Evolutionary conservation across 2,888 invertebrate genomes (phyloP).

Genomic region (Xylota segnis): DNA sequence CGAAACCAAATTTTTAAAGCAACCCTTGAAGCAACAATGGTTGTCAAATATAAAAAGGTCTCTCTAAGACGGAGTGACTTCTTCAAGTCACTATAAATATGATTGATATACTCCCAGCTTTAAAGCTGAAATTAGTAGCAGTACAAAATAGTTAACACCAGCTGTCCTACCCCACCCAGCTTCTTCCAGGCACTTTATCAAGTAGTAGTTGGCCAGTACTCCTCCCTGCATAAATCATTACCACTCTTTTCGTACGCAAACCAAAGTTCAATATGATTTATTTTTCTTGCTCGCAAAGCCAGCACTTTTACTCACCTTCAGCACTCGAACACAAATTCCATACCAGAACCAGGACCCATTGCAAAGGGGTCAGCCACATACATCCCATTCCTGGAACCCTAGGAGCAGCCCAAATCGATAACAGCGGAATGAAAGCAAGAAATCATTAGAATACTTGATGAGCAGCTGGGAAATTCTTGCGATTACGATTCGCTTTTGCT

Average conservation of each 20-base stretch:
- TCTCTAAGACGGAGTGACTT: too few relatives aligned
- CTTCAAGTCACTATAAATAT: too few relatives aligned
- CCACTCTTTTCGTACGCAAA: conserved; percentile 5
- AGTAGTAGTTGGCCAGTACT: too few relatives aligned
- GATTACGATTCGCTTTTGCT: conserved; percentile 56
- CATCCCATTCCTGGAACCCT: background rate
- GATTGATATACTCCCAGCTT: too few relatives aligned
- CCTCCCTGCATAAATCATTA: conserved; percentile 11
- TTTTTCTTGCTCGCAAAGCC: background rate
- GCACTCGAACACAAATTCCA: background rate
- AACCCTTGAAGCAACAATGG: too few relatives aligned
- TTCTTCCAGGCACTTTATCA: too few relatives aligned
- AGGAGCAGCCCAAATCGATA: conserved; percentile 33
- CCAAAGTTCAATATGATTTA: conserved; percentile 20
- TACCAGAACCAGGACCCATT: background rate
- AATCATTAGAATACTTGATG: conserved; percentile 75
- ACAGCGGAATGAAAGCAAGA: conserved; percentile 23
- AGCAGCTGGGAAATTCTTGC: conserved; percentile 61
- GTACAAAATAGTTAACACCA: too few relatives aligned
- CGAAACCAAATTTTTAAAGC: too few relatives aligned
- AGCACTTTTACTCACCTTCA: conserved; percentile 2
- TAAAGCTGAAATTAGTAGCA: too few relatives aligned
- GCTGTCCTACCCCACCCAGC: too few relatives aligned
- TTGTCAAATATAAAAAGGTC: too few relatives aligned
- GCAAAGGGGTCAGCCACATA: background rate